These are phyloP conservation scores for Styela clava DNA, from an alignment of 23 tunicate species.

Conservation along the genomic window DNA sequence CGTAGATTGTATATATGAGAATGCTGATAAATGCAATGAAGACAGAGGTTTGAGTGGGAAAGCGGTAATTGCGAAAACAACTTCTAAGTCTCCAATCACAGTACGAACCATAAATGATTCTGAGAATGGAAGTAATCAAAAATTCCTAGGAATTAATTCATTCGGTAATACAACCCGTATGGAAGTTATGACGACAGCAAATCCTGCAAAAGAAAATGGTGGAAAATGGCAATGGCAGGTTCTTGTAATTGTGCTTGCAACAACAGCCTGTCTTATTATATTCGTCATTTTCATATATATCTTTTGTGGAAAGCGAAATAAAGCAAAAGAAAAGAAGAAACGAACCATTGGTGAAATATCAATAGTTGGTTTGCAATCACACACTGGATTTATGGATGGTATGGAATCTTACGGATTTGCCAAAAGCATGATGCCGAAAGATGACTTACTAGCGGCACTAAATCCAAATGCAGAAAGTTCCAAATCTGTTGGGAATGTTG, in stretches of 20 bases:
- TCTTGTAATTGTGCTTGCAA: slow-evolving; percentile 2
- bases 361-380: slow-evolving; percentile 10
- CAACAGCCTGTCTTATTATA: not conserved
- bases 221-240: slow-evolving; percentile 8
- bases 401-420: slow-evolving; percentile 14
- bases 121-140: not conserved
- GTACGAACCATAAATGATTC: not conserved
- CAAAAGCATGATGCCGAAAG: slow-evolving; percentile 23
- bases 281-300: slow-evolving; percentile 3
- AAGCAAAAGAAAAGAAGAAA: not conserved
- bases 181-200: not conserved
- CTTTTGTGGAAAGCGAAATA: not conserved
- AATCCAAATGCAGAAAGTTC: not conserved
- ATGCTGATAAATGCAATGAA: not conserved
- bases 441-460: slow-evolving; percentile 1
- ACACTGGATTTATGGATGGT: slow-evolving; percentile 25
- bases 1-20: not conserved
- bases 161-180: not conserved
- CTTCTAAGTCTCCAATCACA: not conserved
- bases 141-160: not conserved
- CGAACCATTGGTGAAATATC: slow-evolving; percentile 16
- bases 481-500: not conserved
- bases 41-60: not conserved
- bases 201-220: not conserved
- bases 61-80: not conserved